These are phyloP conservation scores for Miltochrista miniata DNA, from an alignment of 2,888 invertebrate genomes.

Conservation along the genomic window DNA sequence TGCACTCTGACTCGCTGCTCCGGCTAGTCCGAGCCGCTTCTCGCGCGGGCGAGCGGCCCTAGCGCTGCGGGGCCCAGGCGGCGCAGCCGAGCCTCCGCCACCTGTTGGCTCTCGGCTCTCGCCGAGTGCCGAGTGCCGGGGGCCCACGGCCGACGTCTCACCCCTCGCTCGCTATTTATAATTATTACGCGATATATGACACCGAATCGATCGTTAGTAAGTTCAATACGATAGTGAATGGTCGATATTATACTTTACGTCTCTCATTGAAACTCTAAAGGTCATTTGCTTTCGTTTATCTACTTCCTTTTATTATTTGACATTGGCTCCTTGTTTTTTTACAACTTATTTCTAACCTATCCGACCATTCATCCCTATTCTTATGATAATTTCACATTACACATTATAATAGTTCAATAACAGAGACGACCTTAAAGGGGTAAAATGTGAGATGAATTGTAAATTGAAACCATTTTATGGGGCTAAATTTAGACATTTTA, in stretches of 20 bases:
- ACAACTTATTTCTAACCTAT: constrained; percentile 9
- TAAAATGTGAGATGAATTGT: constrained; percentile 37
- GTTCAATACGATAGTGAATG: constrained; percentile 57
- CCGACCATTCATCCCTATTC: constrained; percentile 17
- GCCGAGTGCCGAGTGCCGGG: constrained; percentile 50
- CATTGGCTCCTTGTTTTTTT: constrained; percentile 8
- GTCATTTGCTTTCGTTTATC: constrained; percentile 26
- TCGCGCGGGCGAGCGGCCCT: constrained; percentile 49
- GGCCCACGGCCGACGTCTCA: constrained; percentile 42
- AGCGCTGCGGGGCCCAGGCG: constrained; percentile 27
- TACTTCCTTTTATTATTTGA: constrained; percentile 13
- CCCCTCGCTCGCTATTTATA: constrained; percentile 60
- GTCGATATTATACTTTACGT: constrained; percentile 38
- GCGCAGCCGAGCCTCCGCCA: constrained; percentile 32
- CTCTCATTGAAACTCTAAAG: constrained; percentile 39
- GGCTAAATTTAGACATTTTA: constrained; percentile 10
- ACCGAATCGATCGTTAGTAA: constrained; percentile 66
- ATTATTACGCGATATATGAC: constrained; percentile 54
- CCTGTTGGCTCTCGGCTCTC: constrained; percentile 51
- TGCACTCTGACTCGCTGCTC: constrained; percentile 59
- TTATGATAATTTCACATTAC: constrained; percentile 13
- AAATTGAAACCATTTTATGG: constrained; percentile 11
- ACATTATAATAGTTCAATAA: constrained; percentile 15
- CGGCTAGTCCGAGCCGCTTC: neutral
- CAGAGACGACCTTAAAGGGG: constrained; percentile 34